phyloP scores from a whole-genome alignment of 2,888 invertebrate species.

The Liodrosophila aerea region DNA sequence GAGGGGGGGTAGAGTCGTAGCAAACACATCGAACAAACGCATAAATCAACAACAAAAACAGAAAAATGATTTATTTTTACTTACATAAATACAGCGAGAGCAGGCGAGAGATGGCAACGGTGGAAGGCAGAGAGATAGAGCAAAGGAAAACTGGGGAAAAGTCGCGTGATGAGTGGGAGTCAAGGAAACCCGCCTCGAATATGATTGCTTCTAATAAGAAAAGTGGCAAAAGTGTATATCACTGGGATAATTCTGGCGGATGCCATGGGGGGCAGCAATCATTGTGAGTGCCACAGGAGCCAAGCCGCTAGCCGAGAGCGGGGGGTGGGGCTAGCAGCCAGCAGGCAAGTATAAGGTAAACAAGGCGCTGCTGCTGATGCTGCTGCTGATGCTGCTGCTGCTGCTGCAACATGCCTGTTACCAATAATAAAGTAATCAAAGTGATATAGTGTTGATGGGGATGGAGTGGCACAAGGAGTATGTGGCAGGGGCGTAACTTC shows the following conservation, averaged over 20 bases:
- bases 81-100: conserved; percentile 11
- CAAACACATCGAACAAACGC: conserved; percentile 76
- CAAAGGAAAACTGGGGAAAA: conserved; percentile 2
- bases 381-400: too few species aligned
- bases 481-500: background rate
- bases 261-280: conserved; percentile 44
- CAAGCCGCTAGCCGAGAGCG: conserved; percentile 1
- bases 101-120: background rate
- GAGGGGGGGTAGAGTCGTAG: conserved; percentile 12
- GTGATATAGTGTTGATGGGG: conserved; percentile 71
- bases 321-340: background rate
- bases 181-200: conserved; percentile 33
- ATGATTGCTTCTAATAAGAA: conserved; percentile 74
- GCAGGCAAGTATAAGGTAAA: conserved; percentile 16
- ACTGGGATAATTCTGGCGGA: conserved; percentile 40
- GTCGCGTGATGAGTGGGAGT: conserved; percentile 8
- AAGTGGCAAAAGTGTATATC: conserved; percentile 58
- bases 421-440: conserved; percentile 80
- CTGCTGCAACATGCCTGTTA: conserved; percentile 35
- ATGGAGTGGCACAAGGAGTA: background rate
- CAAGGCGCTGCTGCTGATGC: conserved; percentile 16
- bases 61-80: conserved; percentile 78
- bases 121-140: background rate
- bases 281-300: conserved; percentile 50
- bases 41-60: conserved; percentile 81